These are phyloP conservation scores for Littorina saxatilis DNA, from an alignment of 1,140 invertebrate species.

Conservation along the genomic window DNA sequence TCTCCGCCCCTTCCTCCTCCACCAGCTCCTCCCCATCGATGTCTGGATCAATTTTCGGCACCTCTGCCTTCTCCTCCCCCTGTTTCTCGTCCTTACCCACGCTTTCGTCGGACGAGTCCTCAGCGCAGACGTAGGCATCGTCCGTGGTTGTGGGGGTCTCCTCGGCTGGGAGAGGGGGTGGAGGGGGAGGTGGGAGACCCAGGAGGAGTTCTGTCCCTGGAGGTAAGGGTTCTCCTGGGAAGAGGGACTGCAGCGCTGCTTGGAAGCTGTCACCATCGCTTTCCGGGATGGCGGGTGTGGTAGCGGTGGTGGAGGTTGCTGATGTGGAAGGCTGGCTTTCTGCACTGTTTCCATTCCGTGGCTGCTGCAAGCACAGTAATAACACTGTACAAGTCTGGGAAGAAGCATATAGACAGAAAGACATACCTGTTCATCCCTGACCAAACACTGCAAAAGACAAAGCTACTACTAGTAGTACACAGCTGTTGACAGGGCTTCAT, in stretches of 20 bases:
- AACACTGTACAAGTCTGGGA: no score
- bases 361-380: no score
- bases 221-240: constrained; percentile 58
- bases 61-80: not conserved
- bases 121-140: constrained; percentile 33
- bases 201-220: constrained; percentile 58
- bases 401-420: no score
- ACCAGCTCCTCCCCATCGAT: constrained; percentile 29
- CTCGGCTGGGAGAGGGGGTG: constrained; percentile 55
- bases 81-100: not conserved
- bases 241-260: constrained; percentile 23
- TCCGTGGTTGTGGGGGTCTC: constrained; percentile 35
- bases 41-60: not conserved
- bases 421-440: no score
- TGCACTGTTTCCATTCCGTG: no score
- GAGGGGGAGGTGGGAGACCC: constrained; percentile 51
- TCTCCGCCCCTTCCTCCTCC: not conserved
- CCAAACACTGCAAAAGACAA: no score
- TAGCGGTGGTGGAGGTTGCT: not conserved
- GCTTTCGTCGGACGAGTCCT: constrained; percentile 36
- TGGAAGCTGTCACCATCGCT: not conserved
- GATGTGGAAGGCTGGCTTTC: no score
- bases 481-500: no score
- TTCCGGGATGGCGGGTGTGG: no score
- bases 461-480: no score